These are phyloP conservation scores for Coptodon rendalli DNA, from an alignment of 2,113 vertebrate genomes.

Conservation along the genomic window DNA sequence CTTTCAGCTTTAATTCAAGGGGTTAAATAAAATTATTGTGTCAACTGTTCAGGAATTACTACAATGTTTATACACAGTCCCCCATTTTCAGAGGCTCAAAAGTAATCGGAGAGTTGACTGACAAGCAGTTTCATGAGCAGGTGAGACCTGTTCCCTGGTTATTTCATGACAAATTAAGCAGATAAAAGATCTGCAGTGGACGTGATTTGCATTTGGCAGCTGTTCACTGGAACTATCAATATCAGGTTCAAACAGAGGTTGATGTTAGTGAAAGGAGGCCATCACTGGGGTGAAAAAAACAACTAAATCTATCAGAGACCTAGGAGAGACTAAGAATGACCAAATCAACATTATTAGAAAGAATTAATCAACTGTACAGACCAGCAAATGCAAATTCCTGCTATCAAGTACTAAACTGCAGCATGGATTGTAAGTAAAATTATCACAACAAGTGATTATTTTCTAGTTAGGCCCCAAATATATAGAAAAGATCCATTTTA, in stretches of 20 bases:
- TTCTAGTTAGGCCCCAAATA: neutral
- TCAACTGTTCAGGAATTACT: neutral
- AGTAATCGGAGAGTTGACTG: neutral
- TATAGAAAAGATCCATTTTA: neutral
- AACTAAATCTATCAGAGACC: no score
- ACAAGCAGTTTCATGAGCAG: neutral
- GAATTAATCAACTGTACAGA: neutral
- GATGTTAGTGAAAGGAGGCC: no score
- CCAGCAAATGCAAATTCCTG: neutral
- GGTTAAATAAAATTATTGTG: neutral
- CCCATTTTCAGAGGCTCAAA: neutral
- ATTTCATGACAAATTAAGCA: no score
- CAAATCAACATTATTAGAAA: no score
- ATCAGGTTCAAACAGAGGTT: no score
- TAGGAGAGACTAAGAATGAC: no score
- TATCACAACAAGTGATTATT: neutral
- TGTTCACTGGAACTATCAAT: no score
- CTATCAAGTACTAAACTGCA: neutral
- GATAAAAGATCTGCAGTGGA: no score
- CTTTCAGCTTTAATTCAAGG: neutral
- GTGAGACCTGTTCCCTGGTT: no score
- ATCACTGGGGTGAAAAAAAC: no score
- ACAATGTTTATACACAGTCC: neutral
- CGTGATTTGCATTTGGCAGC: no score
- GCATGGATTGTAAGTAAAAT: neutral